These are phyloP conservation scores for Emydocephalus ijimae DNA, from an alignment of 2,113 vertebrate genomes.

Conservation along the genomic window DNA sequence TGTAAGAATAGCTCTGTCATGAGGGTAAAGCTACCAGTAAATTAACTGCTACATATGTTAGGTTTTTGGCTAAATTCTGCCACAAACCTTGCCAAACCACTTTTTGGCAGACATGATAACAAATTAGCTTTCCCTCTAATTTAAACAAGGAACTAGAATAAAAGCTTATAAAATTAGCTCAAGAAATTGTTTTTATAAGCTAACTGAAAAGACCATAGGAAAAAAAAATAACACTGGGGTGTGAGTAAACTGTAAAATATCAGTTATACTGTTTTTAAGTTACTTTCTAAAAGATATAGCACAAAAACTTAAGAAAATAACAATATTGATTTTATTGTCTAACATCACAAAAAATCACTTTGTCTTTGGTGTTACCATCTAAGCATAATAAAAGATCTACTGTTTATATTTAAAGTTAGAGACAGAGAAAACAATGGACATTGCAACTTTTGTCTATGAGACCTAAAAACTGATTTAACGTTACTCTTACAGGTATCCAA, in stretches of 20 bases:
- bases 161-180: slow-evolving; percentile 40
- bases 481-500: neutral
- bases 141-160: slow-evolving; percentile 29
- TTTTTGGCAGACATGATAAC: slow-evolving; percentile 45
- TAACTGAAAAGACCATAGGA: slow-evolving; percentile 11
- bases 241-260: neutral
- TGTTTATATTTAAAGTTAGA: neutral
- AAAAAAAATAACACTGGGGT: neutral
- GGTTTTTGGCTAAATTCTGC: slow-evolving; percentile 59
- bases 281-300: neutral
- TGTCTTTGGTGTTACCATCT: neutral
- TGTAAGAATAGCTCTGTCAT: slow-evolving; percentile 61
- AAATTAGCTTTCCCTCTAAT: slow-evolving; percentile 48
- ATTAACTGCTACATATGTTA: slow-evolving; percentile 67
- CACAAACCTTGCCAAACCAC: slow-evolving; percentile 58
- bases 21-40: slow-evolving; percentile 58
- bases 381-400: neutral
- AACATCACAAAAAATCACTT: neutral
- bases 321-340: neutral
- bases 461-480: neutral
- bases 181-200: slow-evolving; percentile 27
- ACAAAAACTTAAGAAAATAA: neutral
- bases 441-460: fast-evolving
- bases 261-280: neutral
- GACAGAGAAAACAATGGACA: neutral